These are phyloP conservation scores for Brachionus rotundiformis DNA, from an alignment of 1,140 invertebrate genomes.

Conservation along the genomic window DNA sequence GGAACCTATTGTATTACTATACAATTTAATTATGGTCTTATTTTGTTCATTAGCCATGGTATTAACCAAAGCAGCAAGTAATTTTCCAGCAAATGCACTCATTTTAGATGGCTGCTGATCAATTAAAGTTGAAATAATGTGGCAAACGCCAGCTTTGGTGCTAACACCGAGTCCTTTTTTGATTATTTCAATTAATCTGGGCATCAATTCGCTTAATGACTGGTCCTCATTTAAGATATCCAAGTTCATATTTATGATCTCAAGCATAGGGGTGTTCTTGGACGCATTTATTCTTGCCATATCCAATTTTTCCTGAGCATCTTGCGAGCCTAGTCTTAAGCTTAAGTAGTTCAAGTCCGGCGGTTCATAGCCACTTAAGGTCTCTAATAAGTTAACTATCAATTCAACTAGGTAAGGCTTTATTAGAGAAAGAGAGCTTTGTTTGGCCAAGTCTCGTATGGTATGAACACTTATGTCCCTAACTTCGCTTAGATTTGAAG, in stretches of 20 bases:
- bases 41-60: slow-evolving; percentile 40
- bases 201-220: slow-evolving; percentile 76
- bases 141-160: slow-evolving; percentile 68
- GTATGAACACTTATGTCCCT: slow-evolving; percentile 67
- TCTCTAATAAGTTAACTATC: slow-evolving; percentile 78
- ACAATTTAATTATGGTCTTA: slow-evolving; percentile 38
- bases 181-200: slow-evolving; percentile 78
- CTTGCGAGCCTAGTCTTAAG: slow-evolving; percentile 70
- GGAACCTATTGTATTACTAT: slow-evolving; percentile 29
- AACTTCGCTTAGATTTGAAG: slow-evolving; percentile 76
- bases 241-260: slow-evolving; percentile 74
- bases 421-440: not conserved
- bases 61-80: slow-evolving; percentile 40
- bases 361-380: slow-evolving; percentile 80
- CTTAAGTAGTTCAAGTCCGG: slow-evolving; percentile 77
- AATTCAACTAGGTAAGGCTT: slow-evolving; percentile 75
- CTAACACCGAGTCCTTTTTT: slow-evolving; percentile 77
- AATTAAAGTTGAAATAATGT: not conserved
- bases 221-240: slow-evolving; percentile 74
- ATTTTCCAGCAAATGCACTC: slow-evolving; percentile 28
- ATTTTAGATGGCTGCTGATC: not conserved
- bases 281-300: slow-evolving; percentile 74
- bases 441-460: slow-evolving; percentile 34
- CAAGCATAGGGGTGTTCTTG: slow-evolving; percentile 80
- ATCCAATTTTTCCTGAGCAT: slow-evolving; percentile 72